phyloP scores from a whole-genome alignment of 2,797 vertebrate species.

The Trichosurus vulpecula region DNA sequence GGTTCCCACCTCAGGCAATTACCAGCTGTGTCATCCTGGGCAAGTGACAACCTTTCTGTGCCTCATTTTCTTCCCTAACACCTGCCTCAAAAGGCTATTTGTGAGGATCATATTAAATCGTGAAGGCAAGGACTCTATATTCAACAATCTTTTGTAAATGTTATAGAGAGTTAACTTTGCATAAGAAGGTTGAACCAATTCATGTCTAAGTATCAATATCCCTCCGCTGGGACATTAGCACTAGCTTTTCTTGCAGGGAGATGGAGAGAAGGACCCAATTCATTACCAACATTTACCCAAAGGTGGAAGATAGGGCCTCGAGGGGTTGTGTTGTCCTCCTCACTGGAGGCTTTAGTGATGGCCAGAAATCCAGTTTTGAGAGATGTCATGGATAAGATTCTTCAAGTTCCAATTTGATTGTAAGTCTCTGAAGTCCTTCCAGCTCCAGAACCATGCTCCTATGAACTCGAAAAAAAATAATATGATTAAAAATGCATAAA shows the following conservation, averaged over 20 bases:
- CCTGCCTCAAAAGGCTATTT: not conserved
- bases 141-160: not conserved
- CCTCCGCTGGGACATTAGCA: not conserved
- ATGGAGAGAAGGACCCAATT: not conserved
- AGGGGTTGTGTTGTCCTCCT: not conserved
- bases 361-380: not conserved
- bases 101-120: not conserved
- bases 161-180: not conserved
- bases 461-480: not conserved
- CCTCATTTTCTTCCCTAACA: not conserved
- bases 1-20: not conserved
- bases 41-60: not conserved
- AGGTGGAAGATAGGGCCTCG: not conserved
- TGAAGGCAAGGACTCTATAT: not conserved
- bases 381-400: not conserved
- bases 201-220: not conserved
- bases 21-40: not conserved
- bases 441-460: not conserved
- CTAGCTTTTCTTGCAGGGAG: not conserved
- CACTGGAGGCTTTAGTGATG: not conserved
- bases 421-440: not conserved
- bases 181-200: not conserved
- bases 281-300: not conserved
- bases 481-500: not conserved
- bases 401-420: not conserved